Conservation (phyloP, 1,140 invertebrate genomes). For the Rhynchophorus ferrugineus region DNA sequence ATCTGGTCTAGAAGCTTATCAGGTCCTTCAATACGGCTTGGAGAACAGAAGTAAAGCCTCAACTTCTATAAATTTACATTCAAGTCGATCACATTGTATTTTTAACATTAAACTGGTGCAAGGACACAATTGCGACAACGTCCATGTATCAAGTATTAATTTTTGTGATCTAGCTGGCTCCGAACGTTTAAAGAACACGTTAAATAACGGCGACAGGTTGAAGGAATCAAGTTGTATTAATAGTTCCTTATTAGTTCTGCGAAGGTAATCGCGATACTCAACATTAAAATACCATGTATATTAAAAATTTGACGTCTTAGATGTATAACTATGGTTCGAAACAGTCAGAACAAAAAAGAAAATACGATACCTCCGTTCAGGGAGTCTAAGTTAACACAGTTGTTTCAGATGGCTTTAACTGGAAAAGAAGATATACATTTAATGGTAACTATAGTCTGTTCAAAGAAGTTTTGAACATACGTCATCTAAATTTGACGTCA, state of each 20-base stretch:
- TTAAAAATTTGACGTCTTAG: slow-evolving; percentile 6
- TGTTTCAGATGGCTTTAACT: slow-evolving; percentile 54
- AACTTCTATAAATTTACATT: slow-evolving; percentile 76
- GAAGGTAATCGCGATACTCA: slow-evolving; percentile 65
- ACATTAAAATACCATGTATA: no score
- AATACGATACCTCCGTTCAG: slow-evolving; percentile 56
- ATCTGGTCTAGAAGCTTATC: slow-evolving; percentile 68
- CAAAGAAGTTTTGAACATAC: no score
- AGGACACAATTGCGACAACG: slow-evolving; percentile 10
- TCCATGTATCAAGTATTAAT: slow-evolving; percentile 46
- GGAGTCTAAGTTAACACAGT: slow-evolving; percentile 76
- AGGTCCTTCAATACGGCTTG: slow-evolving; percentile 69
- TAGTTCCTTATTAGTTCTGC: slow-evolving; percentile 76
- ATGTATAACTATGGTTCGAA: slow-evolving; percentile 31
- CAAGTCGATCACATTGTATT: slow-evolving; percentile 81
- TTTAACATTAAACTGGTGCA: slow-evolving; percentile 73
- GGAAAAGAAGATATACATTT: slow-evolving; percentile 67
- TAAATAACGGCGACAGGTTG: slow-evolving; percentile 72
- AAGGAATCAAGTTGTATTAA: slow-evolving; percentile 90
- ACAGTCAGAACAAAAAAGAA: slow-evolving; percentile 38
- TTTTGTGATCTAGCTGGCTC: slow-evolving; percentile 90
- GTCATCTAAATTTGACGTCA: no score
- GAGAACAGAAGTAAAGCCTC: slow-evolving; percentile 75
- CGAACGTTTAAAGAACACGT: slow-evolving; percentile 76
- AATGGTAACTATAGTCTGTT: no score